Evolutionary conservation across 2,888 invertebrate species (phyloP), one percentile per base, ranked within the genome.

Genomic region (Caenorhabditis doughertyi): DNA sequence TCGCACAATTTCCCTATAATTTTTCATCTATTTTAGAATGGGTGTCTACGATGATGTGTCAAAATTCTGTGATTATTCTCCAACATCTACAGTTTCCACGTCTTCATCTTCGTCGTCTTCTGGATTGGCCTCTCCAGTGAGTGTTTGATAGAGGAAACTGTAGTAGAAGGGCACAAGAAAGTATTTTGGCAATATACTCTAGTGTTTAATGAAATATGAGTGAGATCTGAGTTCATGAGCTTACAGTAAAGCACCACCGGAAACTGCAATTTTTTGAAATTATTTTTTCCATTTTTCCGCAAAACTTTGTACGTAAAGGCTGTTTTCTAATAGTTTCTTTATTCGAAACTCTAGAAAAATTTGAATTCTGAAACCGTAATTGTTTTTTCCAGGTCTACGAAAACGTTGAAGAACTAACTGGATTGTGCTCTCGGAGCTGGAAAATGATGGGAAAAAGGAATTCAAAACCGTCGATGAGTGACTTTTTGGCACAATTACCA

Each of bases 391-490:
- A 76, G 81, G 76, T 81, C 0, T 81, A 81, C 53, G 81, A 81
- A 29, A 81, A 81, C 29, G 72, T 81, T 3, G 81, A 81, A 29
- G 81, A 81, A 27, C 67, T 81, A 32, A 76, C 70, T 0, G 67
- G 72, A 35, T 29, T 81, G 29, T 79, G 79, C 56, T 71, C 79
- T 27, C 49, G 71, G 35, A 79, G 79, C 42, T 79, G 77, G 77
- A 77, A 77, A 18, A 76, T 76, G 76, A 60, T 76, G 49, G 76
- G 76, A 56, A 67, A 68, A 32, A 21, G 77, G 7, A 29, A 16
- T n/a, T 80, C 79, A 25, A 80, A 80, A 42, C 81, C 81, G 18
- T 81, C 81, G 47, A 71, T 81, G 76, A 71, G 51, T 21, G 81
- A 81, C 11, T 81, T 81, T 32, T 39, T 81, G 42, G 73, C 72